Evolutionary conservation across 2,797 vertebrate genomes (phyloP), one percentile per base, ranked within the genome.

Genomic region (Austrolebias charrua): DNA sequence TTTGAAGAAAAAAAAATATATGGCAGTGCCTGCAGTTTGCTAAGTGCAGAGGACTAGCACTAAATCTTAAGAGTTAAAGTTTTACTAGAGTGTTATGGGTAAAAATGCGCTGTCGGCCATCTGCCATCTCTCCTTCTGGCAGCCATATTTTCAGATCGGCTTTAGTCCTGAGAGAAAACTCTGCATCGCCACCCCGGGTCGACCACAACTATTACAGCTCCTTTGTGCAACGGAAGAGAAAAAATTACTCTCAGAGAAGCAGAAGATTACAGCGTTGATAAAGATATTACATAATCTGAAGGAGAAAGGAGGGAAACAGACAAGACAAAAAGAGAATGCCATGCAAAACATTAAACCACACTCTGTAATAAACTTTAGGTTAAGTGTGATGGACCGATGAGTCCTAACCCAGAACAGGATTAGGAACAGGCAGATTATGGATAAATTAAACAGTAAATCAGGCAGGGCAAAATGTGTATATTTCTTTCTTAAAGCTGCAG

Each of bases 101-200:
- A 95, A 98, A 98, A 98, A 96, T 96, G 96, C 96, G 93, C 94
- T 95, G 96, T 99, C 96, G 98, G 97, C 97, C 96, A 96, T 97
- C 96, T 99, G 97, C 95, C 97, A 96, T 93, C 93, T 95, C 94
- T 94, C 94, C 94, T 96, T 94, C 93, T 93, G 92, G 94, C 95
- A 93, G 96, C 94, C 96, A 95, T 98, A 98, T 97, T 98, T 98
- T 92, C 95, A 95, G 89, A 88, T 91, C 93, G 91, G 93, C 93
- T 95, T 92, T 92, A 93, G 92, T 94, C 91, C 92, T 84, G 59
- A 66, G 89, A 89, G 93, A 92, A 93, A 94, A 93, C 92, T 54
- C 80, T 71, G 89, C 90, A 93, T 90, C 89, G 93, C 94, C 95
- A 95, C 94, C 91, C 89, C 91, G 94, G 94, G 95, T 94, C 90